phyloP scores from a whole-genome alignment of 1,140 invertebrate species.

The Trichonephila clavipes region DNA sequence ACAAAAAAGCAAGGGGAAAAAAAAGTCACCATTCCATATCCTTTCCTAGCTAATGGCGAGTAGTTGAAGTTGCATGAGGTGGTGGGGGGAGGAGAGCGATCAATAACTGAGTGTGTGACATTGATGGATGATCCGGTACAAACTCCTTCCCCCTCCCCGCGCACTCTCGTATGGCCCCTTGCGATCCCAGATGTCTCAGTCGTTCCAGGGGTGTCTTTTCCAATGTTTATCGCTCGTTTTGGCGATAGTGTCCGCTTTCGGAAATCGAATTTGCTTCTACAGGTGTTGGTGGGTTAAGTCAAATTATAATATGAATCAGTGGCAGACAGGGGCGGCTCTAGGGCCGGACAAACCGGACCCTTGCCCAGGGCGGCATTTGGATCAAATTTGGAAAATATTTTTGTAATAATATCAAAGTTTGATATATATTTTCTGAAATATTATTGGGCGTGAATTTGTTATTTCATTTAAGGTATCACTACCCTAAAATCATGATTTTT shows the following conservation, averaged over 20 bases:
- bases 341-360: too few species aligned
- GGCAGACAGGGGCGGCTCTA: too few species aligned
- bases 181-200: slow-evolving; percentile 59
- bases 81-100: slow-evolving; percentile 25
- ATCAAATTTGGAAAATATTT: too few species aligned
- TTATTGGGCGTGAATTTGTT: too few species aligned
- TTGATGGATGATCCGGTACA: slow-evolving; percentile 56
- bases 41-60: slow-evolving; percentile 29
- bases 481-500: too few species aligned
- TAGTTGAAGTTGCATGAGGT: slow-evolving; percentile 28
- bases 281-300: neutral
- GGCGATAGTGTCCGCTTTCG: neutral
- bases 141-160: neutral
- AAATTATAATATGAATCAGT: too few species aligned
- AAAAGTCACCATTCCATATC: slow-evolving; percentile 43
- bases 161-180: neutral
- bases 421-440: too few species aligned
- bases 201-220: neutral
- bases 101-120: slow-evolving; percentile 69
- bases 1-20: neutral
- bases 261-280: neutral
- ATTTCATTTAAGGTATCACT: too few species aligned
- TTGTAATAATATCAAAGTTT: too few species aligned
- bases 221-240: neutral
- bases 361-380: too few species aligned